Base-by-base conservation (phyloP, 2,797 vertebrate genomes). In the Propithecus perrieri region DNA sequence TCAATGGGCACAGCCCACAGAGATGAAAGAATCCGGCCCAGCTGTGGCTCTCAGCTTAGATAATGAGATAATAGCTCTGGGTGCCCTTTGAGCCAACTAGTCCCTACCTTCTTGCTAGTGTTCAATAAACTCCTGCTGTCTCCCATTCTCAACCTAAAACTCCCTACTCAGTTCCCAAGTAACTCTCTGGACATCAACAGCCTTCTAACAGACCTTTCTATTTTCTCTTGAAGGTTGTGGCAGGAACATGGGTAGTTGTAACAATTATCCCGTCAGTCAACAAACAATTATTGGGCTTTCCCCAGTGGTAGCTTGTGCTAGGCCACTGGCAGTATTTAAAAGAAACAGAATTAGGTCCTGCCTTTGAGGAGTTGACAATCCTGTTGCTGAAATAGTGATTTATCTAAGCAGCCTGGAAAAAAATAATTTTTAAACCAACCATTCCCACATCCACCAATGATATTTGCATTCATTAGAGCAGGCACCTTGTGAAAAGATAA, bases 121-220 rank as follows among this genome's bases (percentile, higher is more conserved):
- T 96, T 97, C 97, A 97, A 97, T 97, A 92, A 96, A 97, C 94
- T 93, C 97, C 97, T 97, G 93, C 97, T 96, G 93, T 78, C 95
- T 97, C 50, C 79, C 75, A 41, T 96, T 97, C 86, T 96, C 75
- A 95, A 87, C 63, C 79, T 93, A 75, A 96, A 96, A 95, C 91
- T 97, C 86, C 94, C 89, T 94, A 89, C 84, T 96, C 89, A 95
- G 93, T 96, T 97, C 87, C 55, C 86, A 96, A 94, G 92, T 97
- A 95, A 96, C 93, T 96, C 92, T 92, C 93, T 87, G 93, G 63
- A 95, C 96, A 69, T 97, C 97, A 97, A 84, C 43, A 80, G 61
- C 67, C 83, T 93, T 93, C 80, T 96, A 89, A 91, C 17, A 94
- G 83, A 95, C 15, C 41, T 95, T 96, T 84, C n/a, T 95, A 65